A percentile compares a stretch with the other conserved stretches of the same genome.
phyloP scores from a whole-genome alignment of 2,797 vertebrate genomes.

The Phataginus tetradactyla region DNA sequence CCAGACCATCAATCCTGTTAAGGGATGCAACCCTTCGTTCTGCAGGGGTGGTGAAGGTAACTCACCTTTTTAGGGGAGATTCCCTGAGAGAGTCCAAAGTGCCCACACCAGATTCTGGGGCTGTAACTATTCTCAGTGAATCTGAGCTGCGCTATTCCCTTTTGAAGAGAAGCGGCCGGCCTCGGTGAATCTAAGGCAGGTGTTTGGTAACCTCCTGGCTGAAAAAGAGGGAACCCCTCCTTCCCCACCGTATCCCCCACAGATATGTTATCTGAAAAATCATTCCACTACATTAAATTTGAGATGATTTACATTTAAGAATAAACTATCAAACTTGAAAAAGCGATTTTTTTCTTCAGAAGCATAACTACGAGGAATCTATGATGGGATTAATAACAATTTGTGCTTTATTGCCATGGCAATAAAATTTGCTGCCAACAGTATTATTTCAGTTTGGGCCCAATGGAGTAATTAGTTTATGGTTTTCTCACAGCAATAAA shows the following conservation, averaged over 20 bases:
- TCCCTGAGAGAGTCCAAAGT: background rate
- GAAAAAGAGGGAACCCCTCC: background rate
- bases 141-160: background rate
- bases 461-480: background rate
- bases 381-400: background rate
- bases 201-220: background rate
- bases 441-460: constrained; percentile 25
- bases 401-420: constrained; percentile 26
- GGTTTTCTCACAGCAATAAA: constrained; percentile 25
- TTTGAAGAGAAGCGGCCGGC: background rate
- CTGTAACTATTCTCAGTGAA: background rate
- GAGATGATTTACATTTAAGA: constrained; percentile 24
- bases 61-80: background rate
- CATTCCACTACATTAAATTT: background rate
- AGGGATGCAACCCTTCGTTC: background rate
- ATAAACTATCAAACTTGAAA: background rate
- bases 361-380: background rate
- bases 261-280: background rate
- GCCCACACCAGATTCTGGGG: background rate
- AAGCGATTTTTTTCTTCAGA: constrained; percentile 20
- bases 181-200: background rate
- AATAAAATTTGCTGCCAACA: constrained; percentile 23
- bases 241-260: too few relatives aligned
- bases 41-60: background rate
- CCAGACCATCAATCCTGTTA: background rate